Conservation (phyloP, 2,888 invertebrate genomes). For the Oeneis ivallda region DNA sequence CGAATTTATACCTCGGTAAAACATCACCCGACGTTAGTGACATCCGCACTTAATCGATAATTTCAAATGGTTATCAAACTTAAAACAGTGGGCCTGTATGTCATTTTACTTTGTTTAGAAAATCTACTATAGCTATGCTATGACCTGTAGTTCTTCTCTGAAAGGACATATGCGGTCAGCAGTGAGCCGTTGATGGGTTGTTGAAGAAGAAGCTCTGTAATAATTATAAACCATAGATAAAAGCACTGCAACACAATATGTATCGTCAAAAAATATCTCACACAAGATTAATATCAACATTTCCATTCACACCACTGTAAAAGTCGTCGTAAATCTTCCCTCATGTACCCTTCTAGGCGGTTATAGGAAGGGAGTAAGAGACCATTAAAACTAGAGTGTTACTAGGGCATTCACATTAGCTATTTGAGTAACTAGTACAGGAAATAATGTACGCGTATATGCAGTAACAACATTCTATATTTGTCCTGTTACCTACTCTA, state of each 20-base stretch:
- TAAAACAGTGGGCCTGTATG: too few relatives aligned
- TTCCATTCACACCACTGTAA: slow-evolving; percentile 68
- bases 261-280: slow-evolving; percentile 5
- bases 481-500: background rate
- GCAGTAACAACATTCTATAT: background rate
- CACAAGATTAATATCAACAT: slow-evolving; percentile 52
- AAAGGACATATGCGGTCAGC: too few relatives aligned
- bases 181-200: too few relatives aligned
- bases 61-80: too few relatives aligned
- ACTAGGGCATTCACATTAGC: slow-evolving; percentile 37
- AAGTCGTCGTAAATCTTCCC: slow-evolving; percentile 59
- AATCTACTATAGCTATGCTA: too few relatives aligned
- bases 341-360: slow-evolving; percentile 48
- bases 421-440: slow-evolving; percentile 22
- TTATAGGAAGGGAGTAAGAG: slow-evolving; percentile 55
- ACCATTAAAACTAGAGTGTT: slow-evolving; percentile 52
- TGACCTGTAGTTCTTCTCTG: background rate
- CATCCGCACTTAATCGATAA: too few relatives aligned
- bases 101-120: too few relatives aligned
- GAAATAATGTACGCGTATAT: slow-evolving; percentile 11
- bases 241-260: background rate
- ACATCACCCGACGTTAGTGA: too few relatives aligned
- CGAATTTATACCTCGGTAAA: too few relatives aligned
- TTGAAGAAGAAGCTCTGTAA: background rate
- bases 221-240: background rate